Evolutionary conservation across 2,797 vertebrate species (phyloP).

Genomic region (Galagoides demidoff): DNA sequence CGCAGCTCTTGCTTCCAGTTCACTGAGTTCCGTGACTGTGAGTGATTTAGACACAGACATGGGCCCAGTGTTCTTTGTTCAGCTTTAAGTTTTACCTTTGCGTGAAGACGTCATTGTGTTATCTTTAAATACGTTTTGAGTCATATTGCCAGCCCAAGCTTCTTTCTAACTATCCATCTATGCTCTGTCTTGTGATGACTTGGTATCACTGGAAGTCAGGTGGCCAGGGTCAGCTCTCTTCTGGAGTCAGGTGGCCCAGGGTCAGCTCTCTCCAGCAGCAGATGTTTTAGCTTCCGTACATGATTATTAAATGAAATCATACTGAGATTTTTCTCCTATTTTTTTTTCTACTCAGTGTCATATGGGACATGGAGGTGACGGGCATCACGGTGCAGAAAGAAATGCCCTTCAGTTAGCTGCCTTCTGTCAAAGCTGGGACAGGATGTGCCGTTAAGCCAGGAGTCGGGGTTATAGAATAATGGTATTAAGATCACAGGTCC

Average conservation of each 20-base stretch:
- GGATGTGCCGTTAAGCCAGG: not conserved
- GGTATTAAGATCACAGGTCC: not conserved
- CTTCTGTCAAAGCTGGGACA: not conserved
- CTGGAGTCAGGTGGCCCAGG: not conserved
- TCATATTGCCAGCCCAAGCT: not conserved
- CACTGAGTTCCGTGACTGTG: not conserved
- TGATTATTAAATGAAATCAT: not conserved
- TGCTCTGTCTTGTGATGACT: not conserved
- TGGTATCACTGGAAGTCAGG: not conserved
- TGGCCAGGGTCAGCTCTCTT: not conserved
- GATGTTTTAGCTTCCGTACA: not conserved
- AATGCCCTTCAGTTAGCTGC: not conserved
- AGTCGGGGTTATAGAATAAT: not conserved
- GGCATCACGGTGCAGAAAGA: not conserved
- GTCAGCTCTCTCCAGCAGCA: not conserved
- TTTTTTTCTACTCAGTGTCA: not conserved
- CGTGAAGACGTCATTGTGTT: not conserved
- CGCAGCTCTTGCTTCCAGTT: not conserved
- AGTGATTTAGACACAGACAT: not conserved
- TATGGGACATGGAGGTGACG: not conserved
- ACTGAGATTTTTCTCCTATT: not conserved
- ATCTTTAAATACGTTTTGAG: accelerated
- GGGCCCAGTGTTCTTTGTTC: not conserved
- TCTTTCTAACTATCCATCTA: not conserved
- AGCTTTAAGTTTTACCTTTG: not conserved